Percentiles rank a stretch among this genome's conserved stretches.
phyloP scores from a whole-genome alignment of 1,140 invertebrate species.

The Apocrypta bakeri region DNA sequence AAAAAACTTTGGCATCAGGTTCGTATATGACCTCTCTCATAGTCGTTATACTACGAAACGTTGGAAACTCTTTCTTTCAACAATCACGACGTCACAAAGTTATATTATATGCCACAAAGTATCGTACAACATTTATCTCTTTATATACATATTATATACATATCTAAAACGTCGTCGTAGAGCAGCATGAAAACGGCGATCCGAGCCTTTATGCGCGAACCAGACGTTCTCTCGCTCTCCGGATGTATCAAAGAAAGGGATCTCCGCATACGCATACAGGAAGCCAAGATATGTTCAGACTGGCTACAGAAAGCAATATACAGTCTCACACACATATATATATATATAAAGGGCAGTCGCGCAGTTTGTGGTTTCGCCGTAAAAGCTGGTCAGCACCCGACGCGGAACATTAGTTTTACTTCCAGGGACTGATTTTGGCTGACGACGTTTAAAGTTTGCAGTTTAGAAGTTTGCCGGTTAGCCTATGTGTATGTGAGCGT shows the following conservation, averaged over 20 bases:
- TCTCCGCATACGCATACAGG: not conserved
- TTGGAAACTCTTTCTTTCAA: no score
- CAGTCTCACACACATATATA: no score
- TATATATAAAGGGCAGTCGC: not conserved
- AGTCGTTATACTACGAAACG: no score
- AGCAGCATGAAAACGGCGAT: not conserved
- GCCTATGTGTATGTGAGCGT: not conserved
- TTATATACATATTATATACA: no score
- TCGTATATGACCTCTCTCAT: no score
- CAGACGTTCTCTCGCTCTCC: not conserved
- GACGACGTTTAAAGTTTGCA: conserved; percentile 33
- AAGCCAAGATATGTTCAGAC: not conserved
- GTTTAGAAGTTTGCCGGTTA: conserved; percentile 31
- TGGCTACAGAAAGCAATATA: not conserved
- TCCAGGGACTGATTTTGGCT: conserved; percentile 8
- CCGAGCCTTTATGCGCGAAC: not conserved
- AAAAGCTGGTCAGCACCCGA: conserved; percentile 9
- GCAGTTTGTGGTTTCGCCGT: conserved; percentile 4
- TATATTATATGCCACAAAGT: no score
- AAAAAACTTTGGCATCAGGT: no score
- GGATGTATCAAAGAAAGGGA: conserved; percentile 35
- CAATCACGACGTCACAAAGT: no score
- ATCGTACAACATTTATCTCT: not conserved
- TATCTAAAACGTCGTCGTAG: no score
- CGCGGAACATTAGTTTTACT: conserved; percentile 15